Conservation (phyloP, 2,113 vertebrate species). For the Toxotes jaculatrix region DNA sequence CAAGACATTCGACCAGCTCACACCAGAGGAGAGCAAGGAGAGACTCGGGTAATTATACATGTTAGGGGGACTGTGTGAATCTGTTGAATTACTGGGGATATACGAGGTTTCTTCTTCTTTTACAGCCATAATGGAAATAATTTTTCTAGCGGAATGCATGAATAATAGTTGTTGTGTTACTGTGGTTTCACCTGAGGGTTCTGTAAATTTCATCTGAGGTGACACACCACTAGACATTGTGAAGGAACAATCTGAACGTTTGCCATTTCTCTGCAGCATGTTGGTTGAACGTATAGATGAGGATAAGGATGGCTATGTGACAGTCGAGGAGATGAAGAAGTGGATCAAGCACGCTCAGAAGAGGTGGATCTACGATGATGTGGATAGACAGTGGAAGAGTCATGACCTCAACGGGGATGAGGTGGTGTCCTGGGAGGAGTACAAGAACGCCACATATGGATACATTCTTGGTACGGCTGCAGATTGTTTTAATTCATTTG, state of each 20-base stretch:
- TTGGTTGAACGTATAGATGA: constrained; percentile 96
- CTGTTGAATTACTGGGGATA: neutral
- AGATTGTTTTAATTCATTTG: neutral
- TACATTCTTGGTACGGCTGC: constrained; percentile 91
- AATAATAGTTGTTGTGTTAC: neutral
- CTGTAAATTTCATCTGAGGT: neutral
- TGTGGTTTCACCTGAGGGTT: constrained; percentile 1
- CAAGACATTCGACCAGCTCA: constrained; percentile 97
- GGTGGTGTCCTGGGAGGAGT: constrained; percentile 96
- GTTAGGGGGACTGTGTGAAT: neutral
- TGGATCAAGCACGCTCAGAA: constrained; percentile 99
- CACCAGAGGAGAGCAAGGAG: constrained; percentile 98
- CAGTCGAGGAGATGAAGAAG: constrained; percentile 92
- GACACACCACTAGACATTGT: neutral
- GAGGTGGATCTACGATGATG: constrained; percentile 97
- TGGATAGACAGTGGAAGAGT: constrained; percentile 96
- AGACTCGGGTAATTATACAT: constrained; percentile 89
- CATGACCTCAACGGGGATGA: constrained; percentile 95
- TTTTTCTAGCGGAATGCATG: neutral
- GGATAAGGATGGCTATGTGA: constrained; percentile 94
- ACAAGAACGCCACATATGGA: constrained; percentile 98
- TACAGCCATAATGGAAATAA: neutral
- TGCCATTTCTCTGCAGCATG: constrained; percentile 85
- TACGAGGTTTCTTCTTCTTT: neutral
- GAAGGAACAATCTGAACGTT: neutral